Percentiles rank a stretch among this genome's conserved stretches.
These are phyloP conservation scores for Bombus cullumanus DNA, from an alignment of 1,140 invertebrate genomes.

Conservation along the genomic window DNA sequence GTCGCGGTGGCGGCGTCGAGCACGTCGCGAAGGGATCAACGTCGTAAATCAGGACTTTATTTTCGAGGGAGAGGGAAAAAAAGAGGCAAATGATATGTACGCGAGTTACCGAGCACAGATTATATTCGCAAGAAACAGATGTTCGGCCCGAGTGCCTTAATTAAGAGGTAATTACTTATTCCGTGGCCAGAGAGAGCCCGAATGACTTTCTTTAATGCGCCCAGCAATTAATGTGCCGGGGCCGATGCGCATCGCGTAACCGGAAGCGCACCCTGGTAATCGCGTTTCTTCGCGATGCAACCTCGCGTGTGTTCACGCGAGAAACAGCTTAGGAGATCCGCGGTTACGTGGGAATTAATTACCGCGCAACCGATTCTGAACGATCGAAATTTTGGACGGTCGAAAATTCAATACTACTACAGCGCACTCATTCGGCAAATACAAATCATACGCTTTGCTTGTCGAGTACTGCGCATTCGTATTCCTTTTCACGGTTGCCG, in stretches of 20 bases:
- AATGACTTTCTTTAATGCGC: conserved; percentile 55
- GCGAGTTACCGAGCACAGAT: conserved; percentile 42
- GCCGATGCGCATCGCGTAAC: background rate
- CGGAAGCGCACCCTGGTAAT: conserved; percentile 29
- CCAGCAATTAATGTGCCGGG: conserved; percentile 52
- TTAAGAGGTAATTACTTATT: conserved; percentile 74
- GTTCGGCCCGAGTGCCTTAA: conserved; percentile 67
- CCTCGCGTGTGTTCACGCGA: conserved; percentile 18
- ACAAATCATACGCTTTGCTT: conserved; percentile 12
- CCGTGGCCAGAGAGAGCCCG: background rate
- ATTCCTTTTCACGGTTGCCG: background rate
- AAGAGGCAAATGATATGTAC: conserved; percentile 37
- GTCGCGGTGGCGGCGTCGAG: conserved; percentile 54
- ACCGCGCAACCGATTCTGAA: too few species aligned
- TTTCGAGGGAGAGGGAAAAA: conserved; percentile 61
- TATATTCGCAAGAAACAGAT: conserved; percentile 68
- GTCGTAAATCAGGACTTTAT: conserved; percentile 72
- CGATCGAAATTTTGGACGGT: too few species aligned
- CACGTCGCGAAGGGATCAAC: conserved; percentile 58
- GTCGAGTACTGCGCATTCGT: background rate
- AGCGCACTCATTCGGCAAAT: background rate
- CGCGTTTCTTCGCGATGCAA: background rate
- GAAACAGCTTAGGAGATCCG: background rate
- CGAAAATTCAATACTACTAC: too few species aligned
- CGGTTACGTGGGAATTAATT: background rate